phyloP scores from a whole-genome alignment of 2,797 vertebrate genomes.

The Dallia pectoralis region DNA sequence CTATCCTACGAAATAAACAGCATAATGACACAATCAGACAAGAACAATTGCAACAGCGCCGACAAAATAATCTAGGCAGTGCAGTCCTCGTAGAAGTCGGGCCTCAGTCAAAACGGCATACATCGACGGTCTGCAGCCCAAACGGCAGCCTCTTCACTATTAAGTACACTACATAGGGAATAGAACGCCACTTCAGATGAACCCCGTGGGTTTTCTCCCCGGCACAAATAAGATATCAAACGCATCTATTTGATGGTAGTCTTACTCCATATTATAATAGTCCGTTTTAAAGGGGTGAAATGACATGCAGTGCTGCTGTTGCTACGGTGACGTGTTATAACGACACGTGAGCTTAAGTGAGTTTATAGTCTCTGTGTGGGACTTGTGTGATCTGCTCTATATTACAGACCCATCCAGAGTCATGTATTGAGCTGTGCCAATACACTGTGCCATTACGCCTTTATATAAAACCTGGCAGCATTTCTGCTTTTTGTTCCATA shows the following conservation, averaged over 20 bases:
- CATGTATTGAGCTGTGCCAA: too few relatives aligned
- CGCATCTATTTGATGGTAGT: neutral
- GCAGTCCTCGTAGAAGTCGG: neutral
- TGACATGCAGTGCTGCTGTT: conserved; percentile 4
- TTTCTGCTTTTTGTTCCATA: too few relatives aligned
- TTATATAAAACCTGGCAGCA: too few relatives aligned
- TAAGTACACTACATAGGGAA: neutral
- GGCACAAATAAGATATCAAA: neutral
- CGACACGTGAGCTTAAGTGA: neutral
- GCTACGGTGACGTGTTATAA: neutral
- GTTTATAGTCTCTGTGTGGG: neutral
- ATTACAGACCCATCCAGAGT: neutral
- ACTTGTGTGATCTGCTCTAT: neutral
- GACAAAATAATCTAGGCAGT: neutral
- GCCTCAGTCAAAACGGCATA: neutral
- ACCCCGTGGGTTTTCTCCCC: neutral
- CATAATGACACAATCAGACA: neutral
- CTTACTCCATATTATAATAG: neutral
- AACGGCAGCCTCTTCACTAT: neutral
- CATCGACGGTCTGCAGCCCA: neutral
- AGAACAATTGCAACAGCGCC: conserved; percentile 3
- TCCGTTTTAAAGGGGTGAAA: conserved; percentile 1
- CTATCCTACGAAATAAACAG: neutral
- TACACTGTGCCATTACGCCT: too few relatives aligned
- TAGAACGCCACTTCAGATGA: neutral